These are phyloP conservation scores for Otis tarda DNA, from an alignment of 2,113 vertebrate genomes.

Conservation along the genomic window DNA sequence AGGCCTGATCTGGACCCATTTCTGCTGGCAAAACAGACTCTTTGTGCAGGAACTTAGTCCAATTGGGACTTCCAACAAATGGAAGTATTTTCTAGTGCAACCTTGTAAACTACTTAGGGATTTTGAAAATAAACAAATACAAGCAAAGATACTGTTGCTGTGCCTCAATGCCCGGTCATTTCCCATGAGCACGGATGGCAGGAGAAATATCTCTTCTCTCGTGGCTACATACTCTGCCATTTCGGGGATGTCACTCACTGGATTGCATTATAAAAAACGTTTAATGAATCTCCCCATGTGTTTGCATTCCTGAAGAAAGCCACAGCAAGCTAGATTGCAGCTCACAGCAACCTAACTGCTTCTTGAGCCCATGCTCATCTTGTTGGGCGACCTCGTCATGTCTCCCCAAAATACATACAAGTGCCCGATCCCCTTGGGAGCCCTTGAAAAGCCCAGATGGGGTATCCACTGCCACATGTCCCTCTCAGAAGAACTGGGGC, in stretches of 20 bases:
- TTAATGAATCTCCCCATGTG: background rate
- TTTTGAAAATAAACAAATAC: constrained; percentile 12
- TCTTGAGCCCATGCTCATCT: background rate
- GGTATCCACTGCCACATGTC: fast-evolving
- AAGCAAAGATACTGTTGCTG: background rate
- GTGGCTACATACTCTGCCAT: background rate
- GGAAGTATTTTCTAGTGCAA: constrained; percentile 18
- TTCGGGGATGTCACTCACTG: background rate
- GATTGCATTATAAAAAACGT: background rate
- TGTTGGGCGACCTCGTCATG: fast-evolving
- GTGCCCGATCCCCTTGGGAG: background rate
- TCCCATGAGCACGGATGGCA: background rate
- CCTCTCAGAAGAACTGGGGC: background rate
- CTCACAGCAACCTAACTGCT: background rate
- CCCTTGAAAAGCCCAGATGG: background rate
- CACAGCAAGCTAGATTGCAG: background rate
- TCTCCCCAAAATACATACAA: background rate
- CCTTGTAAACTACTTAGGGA: constrained; percentile 26
- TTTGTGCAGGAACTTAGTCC: constrained; percentile 11
- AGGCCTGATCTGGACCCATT: background rate
- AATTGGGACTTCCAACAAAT: constrained; percentile 22
- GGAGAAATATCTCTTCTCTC: constrained; percentile 10
- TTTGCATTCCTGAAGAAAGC: constrained; percentile 9
- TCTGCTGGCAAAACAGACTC: constrained; percentile 23
- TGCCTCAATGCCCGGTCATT: background rate